Base-by-base conservation (phyloP, 2,113 vertebrate genomes). In the Cyanistes caeruleus region DNA sequence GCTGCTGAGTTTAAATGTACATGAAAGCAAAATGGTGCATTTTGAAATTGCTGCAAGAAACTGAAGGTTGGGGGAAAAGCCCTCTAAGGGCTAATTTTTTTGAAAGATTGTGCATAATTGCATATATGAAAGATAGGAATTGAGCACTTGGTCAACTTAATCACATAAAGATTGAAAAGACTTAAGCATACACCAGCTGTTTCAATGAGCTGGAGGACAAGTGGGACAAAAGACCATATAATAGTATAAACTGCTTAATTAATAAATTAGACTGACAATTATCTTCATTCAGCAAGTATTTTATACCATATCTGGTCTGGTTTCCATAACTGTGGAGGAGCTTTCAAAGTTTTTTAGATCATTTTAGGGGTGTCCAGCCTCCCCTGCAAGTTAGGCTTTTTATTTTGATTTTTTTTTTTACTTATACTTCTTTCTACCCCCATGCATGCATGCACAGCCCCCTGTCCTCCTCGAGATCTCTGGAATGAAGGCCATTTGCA, bases 21-120 rank as follows among this genome's bases (percentile, higher is more conserved):
- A 53, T 73, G 85, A 90, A 96, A 97, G 89, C 37, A 82, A 89
- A 96, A 51, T 12, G 72, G 22, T 68, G 46, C 75, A 65, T 55
- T 95, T 81, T 86, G 51, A 68, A 96, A 84, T 24, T 80, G 88
- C 90, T 95, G 93, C 90, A 94, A 80, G 72, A 68, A 44, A 56
- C 59, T 69, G 55, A 68, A 76, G n/a, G 43, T 2, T 86, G 53
- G 37, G 21, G 23, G 2, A 52, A 87, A n/a, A 64, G 24, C 5
- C 77, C 74, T 89, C 74, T 59, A 56, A n/a, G 67, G 44, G 80
- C 69, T 84, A 56, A 13, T 76, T 92, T 95, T 93, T 95, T 77
- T 22, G 9, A 69, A 92, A 89, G 60, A 77, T 41, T 78, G 22
- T 65, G 59, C 65, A 73, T 88, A 84, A 83, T 79, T 87, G 87